These are phyloP conservation scores for Oreochromis mossambicus DNA, from an alignment of 2,797 vertebrate species.

Conservation along the genomic window DNA sequence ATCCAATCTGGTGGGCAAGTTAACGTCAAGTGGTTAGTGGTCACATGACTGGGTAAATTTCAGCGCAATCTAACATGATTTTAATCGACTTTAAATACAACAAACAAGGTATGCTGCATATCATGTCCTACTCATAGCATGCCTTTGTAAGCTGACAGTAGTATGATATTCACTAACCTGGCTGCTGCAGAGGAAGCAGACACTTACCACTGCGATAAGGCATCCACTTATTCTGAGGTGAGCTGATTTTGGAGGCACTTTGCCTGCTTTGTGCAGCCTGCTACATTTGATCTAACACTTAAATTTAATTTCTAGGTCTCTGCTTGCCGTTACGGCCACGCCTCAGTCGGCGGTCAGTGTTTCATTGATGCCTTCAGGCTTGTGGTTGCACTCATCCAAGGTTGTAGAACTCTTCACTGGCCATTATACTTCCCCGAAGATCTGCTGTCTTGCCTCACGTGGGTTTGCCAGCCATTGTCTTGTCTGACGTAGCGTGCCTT, in stretches of 20 bases:
- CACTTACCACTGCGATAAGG: neutral
- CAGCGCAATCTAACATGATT: neutral
- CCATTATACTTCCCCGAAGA: neutral
- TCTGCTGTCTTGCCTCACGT: neutral
- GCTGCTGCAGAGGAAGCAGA: neutral
- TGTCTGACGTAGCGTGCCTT: neutral
- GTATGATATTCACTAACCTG: neutral
- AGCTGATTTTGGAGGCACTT: neutral
- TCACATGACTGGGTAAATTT: neutral
- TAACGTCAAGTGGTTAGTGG: neutral
- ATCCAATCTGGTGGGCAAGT: neutral
- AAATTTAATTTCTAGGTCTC: neutral
- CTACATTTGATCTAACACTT: fast-evolving
- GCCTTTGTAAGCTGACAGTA: neutral
- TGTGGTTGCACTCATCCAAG: neutral
- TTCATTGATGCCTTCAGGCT: neutral
- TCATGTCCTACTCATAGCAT: neutral
- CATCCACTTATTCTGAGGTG: neutral
- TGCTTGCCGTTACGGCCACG: neutral
- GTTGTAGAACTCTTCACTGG: neutral
- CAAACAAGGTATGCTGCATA: neutral
- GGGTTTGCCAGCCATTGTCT: neutral
- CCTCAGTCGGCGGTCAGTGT: neutral
- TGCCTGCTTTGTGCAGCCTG: neutral
- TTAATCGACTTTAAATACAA: neutral